Evolutionary conservation across 2,113 vertebrate species (phyloP), one percentile per base, ranked within the genome.

Genomic region (Chaetorhynchus papuensis): DNA sequence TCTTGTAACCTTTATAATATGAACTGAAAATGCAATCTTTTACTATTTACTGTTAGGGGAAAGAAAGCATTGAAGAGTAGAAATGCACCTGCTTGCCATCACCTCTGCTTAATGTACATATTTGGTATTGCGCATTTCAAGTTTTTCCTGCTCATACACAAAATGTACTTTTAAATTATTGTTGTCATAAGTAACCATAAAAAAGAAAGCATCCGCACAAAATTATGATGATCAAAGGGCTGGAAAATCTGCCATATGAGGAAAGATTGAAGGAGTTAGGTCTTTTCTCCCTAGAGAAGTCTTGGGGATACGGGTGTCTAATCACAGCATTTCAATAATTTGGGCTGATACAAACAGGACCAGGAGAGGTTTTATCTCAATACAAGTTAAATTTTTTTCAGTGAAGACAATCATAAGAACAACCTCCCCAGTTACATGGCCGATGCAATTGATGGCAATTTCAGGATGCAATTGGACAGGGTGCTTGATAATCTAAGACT

Each of bases 281-380:
- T 24, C 15, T 85, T 50, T 70, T 53, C 47, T 76, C 10, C 26
- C 20, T 42, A 41, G 6, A 37, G 18, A 57, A 41, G 11, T 17
- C 22, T 31, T 10, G 1, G 9, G 7, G 4, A 54, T 41, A 21
- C 13, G 4, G 8, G 1, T 15, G 59, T 30, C 5, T 53, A 28
- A 53, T 50, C 33, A 71, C 8, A 44, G 4, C 21, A 76, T 64
- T 64, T 17, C 9, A 71, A 6, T 41, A 85, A 35, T 56, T 88
- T 42, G 11, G 21, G 31, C 31, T 12, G 21, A 79, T 63, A 75
- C 14, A 71, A 82, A 66, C 26, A 72, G 9, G 28, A 89, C 2
- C 9, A n/a, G 24, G 15, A 75, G 16, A 69, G 21, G 22, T 39
- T 83, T 72, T 13, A 56, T 35, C 10, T 53, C 60, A 77, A 50